These are phyloP conservation scores for Drosophila mayaguana DNA, from an alignment of 2,888 invertebrate genomes.

Conservation along the genomic window DNA sequence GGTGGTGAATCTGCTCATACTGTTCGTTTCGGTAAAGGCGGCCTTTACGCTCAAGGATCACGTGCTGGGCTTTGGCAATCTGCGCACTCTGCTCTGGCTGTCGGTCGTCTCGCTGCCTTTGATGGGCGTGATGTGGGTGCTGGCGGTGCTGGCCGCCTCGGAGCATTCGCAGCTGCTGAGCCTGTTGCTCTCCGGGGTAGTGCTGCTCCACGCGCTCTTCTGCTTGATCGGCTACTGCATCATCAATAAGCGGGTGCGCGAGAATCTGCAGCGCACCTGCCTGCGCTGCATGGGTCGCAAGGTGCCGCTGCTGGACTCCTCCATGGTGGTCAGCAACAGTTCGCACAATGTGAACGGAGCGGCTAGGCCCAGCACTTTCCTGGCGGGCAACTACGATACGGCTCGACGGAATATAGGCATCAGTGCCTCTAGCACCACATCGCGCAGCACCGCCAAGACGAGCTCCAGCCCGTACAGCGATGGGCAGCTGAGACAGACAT, in stretches of 20 bases:
- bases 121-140: conserved; percentile 94
- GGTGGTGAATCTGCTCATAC: conserved; percentile 90
- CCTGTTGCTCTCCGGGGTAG: conserved; percentile 91
- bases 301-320: conserved; percentile 91
- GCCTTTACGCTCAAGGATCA: conserved; percentile 96
- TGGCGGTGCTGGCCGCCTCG: conserved; percentile 91
- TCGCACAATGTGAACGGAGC: conserved; percentile 90
- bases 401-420: conserved; percentile 93
- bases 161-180: conserved; percentile 90
- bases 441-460: conserved; percentile 96
- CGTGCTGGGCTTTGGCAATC: conserved; percentile 93
- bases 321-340: conserved; percentile 90
- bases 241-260: conserved; percentile 93
- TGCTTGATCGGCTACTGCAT: conserved; percentile 95
- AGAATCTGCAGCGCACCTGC: conserved; percentile 87
- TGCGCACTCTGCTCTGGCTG: conserved; percentile 93
- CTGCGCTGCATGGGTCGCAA: conserved; percentile 92
- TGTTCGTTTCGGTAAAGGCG: conserved; percentile 94
- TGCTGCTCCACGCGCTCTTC: conserved; percentile 92
- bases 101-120: conserved; percentile 94
- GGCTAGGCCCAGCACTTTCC: conserved; percentile 81
- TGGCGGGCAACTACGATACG: conserved; percentile 86
- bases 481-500: conserved; percentile 92
- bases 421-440: conserved; percentile 97
- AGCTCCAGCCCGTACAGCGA: conserved; percentile 97